Base-by-base conservation (phyloP, 2,888 invertebrate species). In the Drosophila nr. perissopoda region DNA sequence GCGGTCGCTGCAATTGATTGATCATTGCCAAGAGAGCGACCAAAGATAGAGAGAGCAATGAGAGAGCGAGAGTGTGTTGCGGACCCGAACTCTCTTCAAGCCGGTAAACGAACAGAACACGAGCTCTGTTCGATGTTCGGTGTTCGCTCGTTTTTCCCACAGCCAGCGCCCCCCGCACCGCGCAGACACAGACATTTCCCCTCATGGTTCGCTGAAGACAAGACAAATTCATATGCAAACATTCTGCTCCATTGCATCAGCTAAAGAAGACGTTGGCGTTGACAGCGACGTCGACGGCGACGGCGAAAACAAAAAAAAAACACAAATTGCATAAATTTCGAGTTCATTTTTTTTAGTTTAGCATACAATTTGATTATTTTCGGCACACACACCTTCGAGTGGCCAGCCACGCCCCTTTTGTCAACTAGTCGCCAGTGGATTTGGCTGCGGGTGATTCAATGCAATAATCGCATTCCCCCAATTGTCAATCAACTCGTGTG, bases 191-290 rank as follows among this genome's bases (percentile, higher is more conserved):
- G n/a, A 36, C 48, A 56, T 31, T 4, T 6, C 62, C 74, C 54
- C 61, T 2, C 27, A 38, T 51, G 38, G 36, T 58, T 54, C 29
- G 53, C 71, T 53, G 54, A 69, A 87, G 82, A 78, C 69, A 76
- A 75, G 66, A 62, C 74, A 79, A 76, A 76, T 74, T 88, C 75
- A 82, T 90, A 83, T 90, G 90, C 73, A 83, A 89, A 86, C 77
- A 69, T 62, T 61, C 48, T 64, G 64, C 49, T 58, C 72, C 83
- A 90, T 89, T 90, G 88, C 89, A 89, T 89, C 89, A 89, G 89
- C 90, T 76, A 65, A 76, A 74, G 81, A 79, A 73, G 76, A 66
- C 45, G 45, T 45, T 53, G 52, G 10, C 69, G 58, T 31, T 62
- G 25, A 21, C 73, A 57, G 2, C 45, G 69, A 2, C 48, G 49